Conservation (phyloP, 1,140 invertebrate genomes). For the Tetramorium parvispinum region DNA sequence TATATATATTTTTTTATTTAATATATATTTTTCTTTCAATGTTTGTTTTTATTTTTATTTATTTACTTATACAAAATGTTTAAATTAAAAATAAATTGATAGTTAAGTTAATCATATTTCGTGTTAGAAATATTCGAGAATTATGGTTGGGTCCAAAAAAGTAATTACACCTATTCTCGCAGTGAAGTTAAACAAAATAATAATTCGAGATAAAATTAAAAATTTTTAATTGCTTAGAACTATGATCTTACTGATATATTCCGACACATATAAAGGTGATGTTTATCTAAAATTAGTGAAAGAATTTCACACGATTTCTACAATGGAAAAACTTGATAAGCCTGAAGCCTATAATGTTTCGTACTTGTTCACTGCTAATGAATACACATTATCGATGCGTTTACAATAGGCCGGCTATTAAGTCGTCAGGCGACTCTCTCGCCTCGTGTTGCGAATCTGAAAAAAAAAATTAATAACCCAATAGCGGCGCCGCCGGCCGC, state of each 20-base stretch:
- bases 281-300: not conserved
- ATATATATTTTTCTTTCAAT: too few species aligned
- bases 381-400: not conserved
- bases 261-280: not conserved
- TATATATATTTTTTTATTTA: too few species aligned
- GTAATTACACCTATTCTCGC: too few species aligned
- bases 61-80: too few species aligned
- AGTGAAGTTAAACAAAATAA: not conserved
- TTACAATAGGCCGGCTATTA: not conserved
- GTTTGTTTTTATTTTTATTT: too few species aligned
- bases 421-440: not conserved
- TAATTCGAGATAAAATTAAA: not conserved
- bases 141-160: too few species aligned
- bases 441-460: not conserved
- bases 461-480: slow-evolving; percentile 28
- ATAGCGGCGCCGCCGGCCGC: not conserved
- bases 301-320: not conserved
- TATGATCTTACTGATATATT: not conserved
- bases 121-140: too few species aligned
- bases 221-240: not conserved
- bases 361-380: not conserved
- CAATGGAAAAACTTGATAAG: not conserved
- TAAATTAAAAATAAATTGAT: too few species aligned
- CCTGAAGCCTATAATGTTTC: not conserved
- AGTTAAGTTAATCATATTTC: too few species aligned